Evolutionary conservation across 2,113 vertebrate genomes (phyloP).

Genomic region (Dascyllus trimaculatus): DNA sequence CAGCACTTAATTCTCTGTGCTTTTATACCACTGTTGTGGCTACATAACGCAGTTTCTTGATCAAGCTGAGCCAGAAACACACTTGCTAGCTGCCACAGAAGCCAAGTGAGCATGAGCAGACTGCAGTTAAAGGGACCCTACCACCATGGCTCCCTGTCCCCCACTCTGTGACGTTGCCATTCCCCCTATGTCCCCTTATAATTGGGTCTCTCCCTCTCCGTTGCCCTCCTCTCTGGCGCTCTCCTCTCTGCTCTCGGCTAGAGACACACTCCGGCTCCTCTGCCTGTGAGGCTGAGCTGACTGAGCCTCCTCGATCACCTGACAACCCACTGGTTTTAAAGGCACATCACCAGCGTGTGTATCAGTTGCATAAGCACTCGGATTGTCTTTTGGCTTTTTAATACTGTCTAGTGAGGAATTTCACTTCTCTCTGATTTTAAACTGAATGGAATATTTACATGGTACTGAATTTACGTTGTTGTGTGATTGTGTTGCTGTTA

Average conservation of each 20-base stretch:
- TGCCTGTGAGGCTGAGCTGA: slow-evolving; percentile 74
- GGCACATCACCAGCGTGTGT: slow-evolving; percentile 78
- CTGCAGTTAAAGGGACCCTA: slow-evolving; percentile 79
- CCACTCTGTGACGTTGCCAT: slow-evolving; percentile 61
- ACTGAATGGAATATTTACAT: not conserved
- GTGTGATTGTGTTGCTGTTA: not conserved
- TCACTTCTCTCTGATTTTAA: slow-evolving; percentile 1
- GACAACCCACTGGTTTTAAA: slow-evolving; percentile 86
- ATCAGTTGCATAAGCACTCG: slow-evolving; percentile 70
- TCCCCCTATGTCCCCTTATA: slow-evolving; percentile 68
- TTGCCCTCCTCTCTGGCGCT: slow-evolving; percentile 51
- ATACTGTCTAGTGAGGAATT: slow-evolving; percentile 24
- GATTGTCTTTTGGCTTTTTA: slow-evolving; percentile 51
- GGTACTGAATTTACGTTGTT: not conserved
- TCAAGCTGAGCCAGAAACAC: slow-evolving; percentile 73
- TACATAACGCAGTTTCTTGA: slow-evolving; percentile 89
- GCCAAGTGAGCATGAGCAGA: slow-evolving; percentile 60
- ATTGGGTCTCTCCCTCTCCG: slow-evolving; percentile 72
- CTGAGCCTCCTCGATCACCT: slow-evolving; percentile 83
- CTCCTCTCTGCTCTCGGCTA: slow-evolving; percentile 56
- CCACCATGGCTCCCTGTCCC: slow-evolving; percentile 56
- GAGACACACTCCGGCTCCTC: slow-evolving; percentile 70
- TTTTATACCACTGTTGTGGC: slow-evolving; percentile 89
- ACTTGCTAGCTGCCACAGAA: slow-evolving; percentile 61
- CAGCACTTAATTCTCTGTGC: slow-evolving; percentile 99